These are phyloP conservation scores for Carapus acus DNA, from an alignment of 2,797 vertebrate genomes.

Conservation along the genomic window DNA sequence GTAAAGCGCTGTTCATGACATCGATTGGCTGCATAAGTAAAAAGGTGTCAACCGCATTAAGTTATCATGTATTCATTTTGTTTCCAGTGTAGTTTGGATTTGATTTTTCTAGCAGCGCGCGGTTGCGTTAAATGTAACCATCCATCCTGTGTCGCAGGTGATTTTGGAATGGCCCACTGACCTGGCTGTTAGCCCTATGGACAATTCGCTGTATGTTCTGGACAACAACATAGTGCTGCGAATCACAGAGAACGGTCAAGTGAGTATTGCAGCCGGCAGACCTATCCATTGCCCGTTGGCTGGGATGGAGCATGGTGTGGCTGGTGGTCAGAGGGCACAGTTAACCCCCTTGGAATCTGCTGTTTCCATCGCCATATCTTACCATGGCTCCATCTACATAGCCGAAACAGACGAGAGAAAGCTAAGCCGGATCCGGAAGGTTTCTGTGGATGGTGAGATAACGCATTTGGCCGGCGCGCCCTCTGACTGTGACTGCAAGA, in stretches of 20 bases:
- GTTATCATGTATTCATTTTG: too few relatives aligned
- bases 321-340: constrained; percentile 80
- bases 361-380: constrained; percentile 87
- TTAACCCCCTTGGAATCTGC: constrained; percentile 90
- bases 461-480: constrained; percentile 87
- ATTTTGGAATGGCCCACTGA: constrained; percentile 97
- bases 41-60: too few relatives aligned
- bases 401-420: constrained; percentile 95
- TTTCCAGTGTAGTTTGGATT: too few relatives aligned
- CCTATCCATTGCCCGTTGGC: constrained; percentile 92
- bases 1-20: too few relatives aligned
- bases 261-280: constrained; percentile 89
- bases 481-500: constrained; percentile 96
- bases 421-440: constrained; percentile 89
- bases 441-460: constrained; percentile 93
- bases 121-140: too few relatives aligned
- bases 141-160: constrained; percentile 72
- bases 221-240: constrained; percentile 95
- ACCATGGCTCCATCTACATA: constrained; percentile 88
- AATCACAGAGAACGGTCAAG: constrained; percentile 92
- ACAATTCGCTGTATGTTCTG: constrained; percentile 93
- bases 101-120: too few relatives aligned
- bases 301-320: constrained; percentile 74
- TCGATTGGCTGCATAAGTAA: too few relatives aligned
- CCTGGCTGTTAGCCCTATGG: constrained; percentile 93